Percentiles rank a stretch among this genome's conserved stretches.
phyloP scores from a whole-genome alignment of 2,113 vertebrate species.

The Eolophus roseicapilla region DNA sequence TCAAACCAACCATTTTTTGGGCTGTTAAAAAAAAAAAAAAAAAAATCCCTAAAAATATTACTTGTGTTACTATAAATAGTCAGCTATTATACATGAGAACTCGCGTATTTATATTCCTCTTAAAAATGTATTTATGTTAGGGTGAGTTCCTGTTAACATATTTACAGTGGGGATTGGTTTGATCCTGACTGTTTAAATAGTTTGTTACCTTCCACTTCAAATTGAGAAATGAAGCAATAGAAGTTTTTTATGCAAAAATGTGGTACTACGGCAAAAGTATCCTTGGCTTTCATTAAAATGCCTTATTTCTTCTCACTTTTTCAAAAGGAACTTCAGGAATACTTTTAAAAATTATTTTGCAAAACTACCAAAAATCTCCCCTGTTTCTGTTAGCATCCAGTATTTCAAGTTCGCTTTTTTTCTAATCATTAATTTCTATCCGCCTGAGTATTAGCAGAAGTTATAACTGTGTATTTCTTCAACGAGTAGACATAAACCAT shows the following conservation, averaged over 20 bases:
- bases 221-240: background rate
- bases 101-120: background rate
- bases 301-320: background rate
- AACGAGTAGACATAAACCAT: background rate
- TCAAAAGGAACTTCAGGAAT: background rate
- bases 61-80: background rate
- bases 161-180: background rate
- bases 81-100: background rate
- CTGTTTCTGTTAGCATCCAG: background rate
- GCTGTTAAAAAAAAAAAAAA: background rate
- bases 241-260: background rate
- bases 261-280: background rate
- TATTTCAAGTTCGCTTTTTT: background rate
- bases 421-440: background rate
- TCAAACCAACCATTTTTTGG: background rate
- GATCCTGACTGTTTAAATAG: background rate
- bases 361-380: background rate
- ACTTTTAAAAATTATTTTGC: background rate
- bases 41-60: background rate
- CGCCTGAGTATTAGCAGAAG: background rate
- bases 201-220: background rate
- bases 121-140: background rate
- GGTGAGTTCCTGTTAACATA: background rate
- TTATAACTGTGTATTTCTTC: background rate
- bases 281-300: background rate